Base-by-base conservation (phyloP, 2,113 vertebrate species). In the Callipepla californica region DNA sequence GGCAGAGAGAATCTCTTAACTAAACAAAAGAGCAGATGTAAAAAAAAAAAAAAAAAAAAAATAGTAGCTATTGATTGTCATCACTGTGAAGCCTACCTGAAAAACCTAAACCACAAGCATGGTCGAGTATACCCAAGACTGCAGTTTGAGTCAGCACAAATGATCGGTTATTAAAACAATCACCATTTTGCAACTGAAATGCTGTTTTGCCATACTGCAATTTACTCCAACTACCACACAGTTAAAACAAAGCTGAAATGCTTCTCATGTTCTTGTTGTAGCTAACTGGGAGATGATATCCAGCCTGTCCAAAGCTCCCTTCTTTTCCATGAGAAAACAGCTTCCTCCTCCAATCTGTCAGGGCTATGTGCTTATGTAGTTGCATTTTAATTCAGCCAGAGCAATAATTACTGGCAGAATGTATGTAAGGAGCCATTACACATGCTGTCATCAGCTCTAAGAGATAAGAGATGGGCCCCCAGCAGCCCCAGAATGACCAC, bases 1-100 rank as follows among this genome's bases (percentile, higher is more conserved):
- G 62, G 75, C 59, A 82, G 42, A 84, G 42, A 72, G 80, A 84
- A 85, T 12, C 34, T 45, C 40, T 79, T 12, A 2, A 83, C 65
- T 87, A 72, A 72, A 65, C 48, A 55, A 38, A 74, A 79, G 36
- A 94, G 57, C 38, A 85, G 67, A 42, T 59, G 55, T 72, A 53
- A 53, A 53, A 51, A 83, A 91, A 91, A 87, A 66, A n/a, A n/a
- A n/a, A n/a, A n/a, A 83, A 91, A 87, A 66, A 22, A 81, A 25
- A 21, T 3, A 79, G 75, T 17, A 85, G 61, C 16, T 89, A 67
- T 16, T 70, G 32, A 82, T 1, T 93, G 79, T 80, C 85, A 87
- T 65, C 47, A 72, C 38, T 55, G 55, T 57, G 51, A 28, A 91
- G 72, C 72, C 66, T 68, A 92, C 89, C 92, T 92, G 79, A 47